phyloP scores from a whole-genome alignment of 2,888 invertebrate genomes.

The Melitaea athalia region DNA sequence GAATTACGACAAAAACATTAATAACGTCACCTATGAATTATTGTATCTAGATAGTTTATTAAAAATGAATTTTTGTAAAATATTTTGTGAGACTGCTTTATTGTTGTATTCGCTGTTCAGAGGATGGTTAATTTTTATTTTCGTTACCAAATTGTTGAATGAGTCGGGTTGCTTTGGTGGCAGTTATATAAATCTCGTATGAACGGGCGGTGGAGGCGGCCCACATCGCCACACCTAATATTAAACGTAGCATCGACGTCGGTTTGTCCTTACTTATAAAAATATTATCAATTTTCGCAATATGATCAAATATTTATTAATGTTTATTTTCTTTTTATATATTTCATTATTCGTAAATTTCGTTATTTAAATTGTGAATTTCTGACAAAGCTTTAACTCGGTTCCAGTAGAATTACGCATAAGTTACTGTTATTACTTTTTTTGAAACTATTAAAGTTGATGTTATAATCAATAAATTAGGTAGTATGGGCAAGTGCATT shows the following conservation, averaged over 20 bases:
- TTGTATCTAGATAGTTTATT: slow-evolving; percentile 80
- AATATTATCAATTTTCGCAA: slow-evolving; percentile 63
- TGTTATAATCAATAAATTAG: slow-evolving; percentile 81
- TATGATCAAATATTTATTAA: slow-evolving; percentile 82
- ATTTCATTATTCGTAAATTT: slow-evolving; percentile 75
- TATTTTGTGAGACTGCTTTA: slow-evolving; percentile 82
- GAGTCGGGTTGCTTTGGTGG: slow-evolving; percentile 75
- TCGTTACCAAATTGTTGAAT: slow-evolving; percentile 82
- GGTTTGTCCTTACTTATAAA: slow-evolving; percentile 53
- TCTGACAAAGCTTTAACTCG: slow-evolving; percentile 82
- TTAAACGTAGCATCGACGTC: slow-evolving; percentile 57
- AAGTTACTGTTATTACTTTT: slow-evolving; percentile 81
- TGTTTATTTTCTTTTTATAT: slow-evolving; percentile 73
- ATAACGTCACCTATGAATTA: slow-evolving; percentile 75
- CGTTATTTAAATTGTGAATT: slow-evolving; percentile 81
- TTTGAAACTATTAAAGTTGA: slow-evolving; percentile 78
- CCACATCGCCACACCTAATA: slow-evolving; percentile 39
- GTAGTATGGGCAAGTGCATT: slow-evolving; percentile 82
- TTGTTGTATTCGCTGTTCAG: slow-evolving; percentile 80
- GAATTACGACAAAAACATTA: slow-evolving; percentile 64
- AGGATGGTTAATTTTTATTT: slow-evolving; percentile 75
- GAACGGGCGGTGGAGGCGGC: slow-evolving; percentile 51
- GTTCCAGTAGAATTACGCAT: slow-evolving; percentile 81
- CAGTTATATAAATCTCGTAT: slow-evolving; percentile 63
- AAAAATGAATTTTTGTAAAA: slow-evolving; percentile 73